Base-by-base conservation (phyloP, 1,140 invertebrate genomes). In the Dolichoris vasculosae region DNA sequence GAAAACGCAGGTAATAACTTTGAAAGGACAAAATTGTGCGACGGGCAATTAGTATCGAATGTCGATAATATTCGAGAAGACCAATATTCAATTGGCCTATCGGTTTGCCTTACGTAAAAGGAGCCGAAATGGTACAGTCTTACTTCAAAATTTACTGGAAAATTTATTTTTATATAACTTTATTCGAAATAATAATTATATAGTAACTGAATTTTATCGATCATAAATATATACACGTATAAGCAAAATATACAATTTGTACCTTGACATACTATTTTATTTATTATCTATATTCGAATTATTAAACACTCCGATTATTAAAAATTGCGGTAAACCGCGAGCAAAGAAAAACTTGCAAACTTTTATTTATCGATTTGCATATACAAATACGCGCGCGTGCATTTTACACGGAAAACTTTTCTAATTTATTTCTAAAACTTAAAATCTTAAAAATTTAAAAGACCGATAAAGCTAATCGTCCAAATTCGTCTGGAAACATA, bases 21-120 rank as follows among this genome's bases (percentile, higher is more conserved):
- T 32, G 51, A 78, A 82, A 76, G 78, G 80, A 77, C 59, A 20
- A n/a, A 82, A 67, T 76, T 4, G 64, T 64, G 76, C 85, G 81
- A 79, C 76, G 89, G 91, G 90, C 91, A 93, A 93, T 93, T 92
- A 93, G 93, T 93, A 93, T 93, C 92, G 88, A 88, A 91, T 93
- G 91, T 93, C 93, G 89, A 92, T 77, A 15, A 30, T 20, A 75
- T 79, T n/a, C 46, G 73, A 86, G 84, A 86, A 51, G 73, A 43
- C 84, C 63, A 86, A 86, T 86, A 82, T 38, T 76, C 77, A 26
- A 26, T 23, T 4, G 4, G 40, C 0, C 80, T 15, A 82, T 82
- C 43, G 40, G 30, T 71, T 82, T 43, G 35, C 59, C n/a, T 80
- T 35, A 43, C 82, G 6, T 43, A 40, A 40, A 67, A 43, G 26